Percentiles rank a stretch among this genome's conserved stretches.
Conservation (phyloP, 2,888 invertebrate genomes). For the Erannis defoliaria region DNA sequence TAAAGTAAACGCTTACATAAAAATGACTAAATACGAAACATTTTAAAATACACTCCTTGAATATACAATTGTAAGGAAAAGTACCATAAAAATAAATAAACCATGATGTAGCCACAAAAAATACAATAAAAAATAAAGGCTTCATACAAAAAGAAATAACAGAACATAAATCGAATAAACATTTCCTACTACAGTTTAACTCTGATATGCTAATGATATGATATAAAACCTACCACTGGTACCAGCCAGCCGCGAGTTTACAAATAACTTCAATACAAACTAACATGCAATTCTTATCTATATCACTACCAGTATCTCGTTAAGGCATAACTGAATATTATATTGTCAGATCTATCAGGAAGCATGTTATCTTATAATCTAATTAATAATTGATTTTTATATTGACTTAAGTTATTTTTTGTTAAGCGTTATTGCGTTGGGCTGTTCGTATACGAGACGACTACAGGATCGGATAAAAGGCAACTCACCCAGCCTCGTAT, state of each 20-base stretch:
- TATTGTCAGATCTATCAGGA: slow-evolving; percentile 86
- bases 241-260: slow-evolving; percentile 72
- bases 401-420: slow-evolving; percentile 67
- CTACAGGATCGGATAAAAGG: neutral
- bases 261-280: slow-evolving; percentile 59
- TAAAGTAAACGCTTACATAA: slow-evolving; percentile 17
- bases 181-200: slow-evolving; percentile 61
- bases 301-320: slow-evolving; percentile 79
- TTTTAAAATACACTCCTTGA: neutral
- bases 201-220: slow-evolving; percentile 86
- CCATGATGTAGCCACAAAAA: neutral
- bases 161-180: slow-evolving; percentile 54
- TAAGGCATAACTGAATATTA: slow-evolving; percentile 82
- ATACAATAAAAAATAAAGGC: slow-evolving; percentile 4
- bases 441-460: neutral
- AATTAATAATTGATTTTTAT: slow-evolving; percentile 79
- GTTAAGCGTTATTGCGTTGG: slow-evolving; percentile 36
- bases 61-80: neutral
- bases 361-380: slow-evolving; percentile 81
- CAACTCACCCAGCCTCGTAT: too few species aligned
- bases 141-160: slow-evolving; percentile 22
- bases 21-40: neutral
- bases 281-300: slow-evolving; percentile 79
- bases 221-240: slow-evolving; percentile 83
- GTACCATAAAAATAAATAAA: slow-evolving; percentile 1